Evolutionary conservation across 2,888 invertebrate species (phyloP), one percentile per base, ranked within the genome.

Genomic region (Oligia latruncula): DNA sequence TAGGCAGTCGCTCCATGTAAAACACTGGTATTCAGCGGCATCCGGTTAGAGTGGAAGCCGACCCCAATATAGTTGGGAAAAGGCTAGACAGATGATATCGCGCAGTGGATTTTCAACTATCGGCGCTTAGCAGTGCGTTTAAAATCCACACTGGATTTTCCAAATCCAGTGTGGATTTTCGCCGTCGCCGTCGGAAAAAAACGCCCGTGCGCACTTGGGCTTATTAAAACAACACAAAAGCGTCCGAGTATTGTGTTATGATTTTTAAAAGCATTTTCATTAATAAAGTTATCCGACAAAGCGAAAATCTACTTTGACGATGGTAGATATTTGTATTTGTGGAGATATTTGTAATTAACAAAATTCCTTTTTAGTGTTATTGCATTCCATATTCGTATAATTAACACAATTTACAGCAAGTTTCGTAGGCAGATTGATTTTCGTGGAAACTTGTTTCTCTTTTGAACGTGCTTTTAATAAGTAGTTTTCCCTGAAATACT

Each of bases 401-500:
- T 40, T 65, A 15, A 8, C 29, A 46, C 17, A 68, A 68, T 68
- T 29, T 68, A 20, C 20, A 20, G 68, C 3, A 49, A 49, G 5
- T 20, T 49, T 29, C 3, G 17, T 43, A 17, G 4, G 4, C 15
- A 4, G n/a, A 43, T 2, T 43, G 9, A 67, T 43, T 67, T 67
- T 43, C n/a, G n/a, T 49, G 40, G 40, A 58, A 17, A 55, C 40
- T 40, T 35, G 15, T 35, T 15, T 46, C 29, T 55, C 17, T 40
- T 40, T 55, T n/a, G 46, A 11, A 49, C 8, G 5, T 46, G 20
- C 6, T 23, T n/a, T n/a, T 13, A 23, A 58, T 20, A 4, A 17
- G 29, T 62, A 29, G 29, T 76, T 46, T 75, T 17, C 23, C 11
- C 13, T 29, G 40, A 17, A 64, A 23, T 81, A 70, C 58, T 81